Percentiles rank a stretch among this genome's conserved stretches.
Evolutionary conservation across 2,888 invertebrate species (phyloP).

Genomic region (Andrena praecox): DNA sequence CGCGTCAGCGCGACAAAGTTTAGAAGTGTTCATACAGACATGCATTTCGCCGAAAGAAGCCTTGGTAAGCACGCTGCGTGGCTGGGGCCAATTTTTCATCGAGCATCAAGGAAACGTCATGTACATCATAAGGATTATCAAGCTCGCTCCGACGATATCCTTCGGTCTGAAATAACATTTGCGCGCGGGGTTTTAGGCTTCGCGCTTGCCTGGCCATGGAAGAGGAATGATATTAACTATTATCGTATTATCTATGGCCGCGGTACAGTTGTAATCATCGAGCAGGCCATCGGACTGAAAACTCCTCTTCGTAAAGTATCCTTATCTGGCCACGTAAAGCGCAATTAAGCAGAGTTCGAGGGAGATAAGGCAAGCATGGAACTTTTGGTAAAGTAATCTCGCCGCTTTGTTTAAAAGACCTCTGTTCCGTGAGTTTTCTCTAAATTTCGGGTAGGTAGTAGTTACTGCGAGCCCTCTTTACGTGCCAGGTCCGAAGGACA

Average conservation of each 20-base stretch:
- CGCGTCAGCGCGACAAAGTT: constrained; percentile 31
- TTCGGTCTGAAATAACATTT: neutral
- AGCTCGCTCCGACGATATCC: constrained; percentile 11
- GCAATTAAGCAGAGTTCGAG: neutral
- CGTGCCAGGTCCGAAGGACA: constrained; percentile 15
- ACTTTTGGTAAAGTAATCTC: neutral
- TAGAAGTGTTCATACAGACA: constrained; percentile 18
- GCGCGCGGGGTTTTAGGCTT: neutral
- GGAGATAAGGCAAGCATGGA: neutral
- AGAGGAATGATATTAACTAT: neutral
- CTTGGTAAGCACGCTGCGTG: constrained; percentile 46
- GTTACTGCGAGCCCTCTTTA: neutral
- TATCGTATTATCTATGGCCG: neutral
- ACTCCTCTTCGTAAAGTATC: neutral
- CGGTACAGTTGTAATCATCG: neutral
- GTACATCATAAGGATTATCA: constrained; percentile 43
- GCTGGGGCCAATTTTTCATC: constrained; percentile 48
- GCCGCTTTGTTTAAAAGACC: neutral
- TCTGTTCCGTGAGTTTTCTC: neutral
- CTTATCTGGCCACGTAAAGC: neutral
- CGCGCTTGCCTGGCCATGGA: neutral
- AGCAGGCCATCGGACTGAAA: neutral
- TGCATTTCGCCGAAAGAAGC: constrained; percentile 31
- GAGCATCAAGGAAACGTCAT: constrained; percentile 50
- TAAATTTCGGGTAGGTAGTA: neutral